phyloP scores from a whole-genome alignment of 2,888 invertebrate species.

The Theretra japonica region DNA sequence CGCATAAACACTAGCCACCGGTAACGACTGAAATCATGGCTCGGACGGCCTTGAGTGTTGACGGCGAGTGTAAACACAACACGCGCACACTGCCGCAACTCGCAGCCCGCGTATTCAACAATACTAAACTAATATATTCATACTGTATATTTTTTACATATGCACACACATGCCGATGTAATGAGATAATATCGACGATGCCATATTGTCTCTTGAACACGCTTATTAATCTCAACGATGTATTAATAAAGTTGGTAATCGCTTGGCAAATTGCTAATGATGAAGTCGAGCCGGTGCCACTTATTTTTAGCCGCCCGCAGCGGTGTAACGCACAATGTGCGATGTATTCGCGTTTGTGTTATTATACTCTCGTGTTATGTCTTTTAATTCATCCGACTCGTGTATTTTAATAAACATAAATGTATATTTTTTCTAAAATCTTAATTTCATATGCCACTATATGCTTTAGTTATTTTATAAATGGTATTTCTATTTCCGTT shows the following conservation, averaged over 20 bases:
- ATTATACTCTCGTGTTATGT: slow-evolving; percentile 6
- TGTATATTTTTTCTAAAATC: not conserved
- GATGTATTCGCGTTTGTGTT: slow-evolving; percentile 13
- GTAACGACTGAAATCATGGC: slow-evolving; percentile 1
- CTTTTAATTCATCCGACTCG: not conserved
- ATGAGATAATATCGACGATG: slow-evolving; percentile 38
- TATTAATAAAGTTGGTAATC: slow-evolving; percentile 27
- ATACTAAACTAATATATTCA: slow-evolving; percentile 36
- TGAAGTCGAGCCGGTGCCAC: slow-evolving; percentile 11
- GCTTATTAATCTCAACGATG: not conserved
- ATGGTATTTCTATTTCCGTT: too few species aligned
- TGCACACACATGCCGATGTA: slow-evolving; percentile 36
- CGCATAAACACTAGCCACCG: slow-evolving; percentile 23
- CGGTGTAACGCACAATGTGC: slow-evolving; percentile 23
- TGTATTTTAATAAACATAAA: not conserved
- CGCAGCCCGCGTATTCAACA: not conserved
- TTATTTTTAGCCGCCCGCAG: slow-evolving; percentile 27
- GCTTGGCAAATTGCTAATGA: slow-evolving; percentile 9
- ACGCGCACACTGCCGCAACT: slow-evolving; percentile 3
- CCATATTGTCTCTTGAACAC: slow-evolving; percentile 9
- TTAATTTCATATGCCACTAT: too few species aligned
- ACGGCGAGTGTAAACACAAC: slow-evolving; percentile 31
- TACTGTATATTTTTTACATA: slow-evolving; percentile 31
- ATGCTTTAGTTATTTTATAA: too few species aligned
- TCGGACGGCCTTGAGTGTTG: slow-evolving; percentile 28